Base-by-base conservation (phyloP, 2,797 vertebrate genomes). In the Syngnathus acus region DNA sequence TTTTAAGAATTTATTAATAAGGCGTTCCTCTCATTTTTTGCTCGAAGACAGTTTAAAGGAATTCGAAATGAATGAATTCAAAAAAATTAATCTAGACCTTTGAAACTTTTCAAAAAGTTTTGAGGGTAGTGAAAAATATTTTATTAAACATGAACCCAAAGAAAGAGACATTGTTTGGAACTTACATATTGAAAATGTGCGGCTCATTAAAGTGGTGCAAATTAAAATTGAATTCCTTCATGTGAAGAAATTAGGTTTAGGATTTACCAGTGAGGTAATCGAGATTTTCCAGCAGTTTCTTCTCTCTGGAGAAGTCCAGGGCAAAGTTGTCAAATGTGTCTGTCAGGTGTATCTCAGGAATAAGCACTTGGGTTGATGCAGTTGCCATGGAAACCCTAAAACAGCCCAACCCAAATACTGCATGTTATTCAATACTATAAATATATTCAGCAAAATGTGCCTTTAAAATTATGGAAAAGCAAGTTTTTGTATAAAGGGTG, bases 271-370 rank as follows among this genome's bases (percentile, higher is more conserved):
- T 99, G 70, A 99, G 96, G 79, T 98, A 99, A 90, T 99, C 97
- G 86, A 99, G 93, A 82, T 87, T 96, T 89, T 99, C 97, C 84
- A 99, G 88, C 79, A 99, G 76, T 81, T 99, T 99, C 91, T 98
- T 99, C 88, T 99, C 97, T 81, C 95, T 90, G 72, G 92, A 94
- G 75, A 99, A 99, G 89, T 99, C 97, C 84, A 99, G 91, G 50
- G 96, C 95, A 10, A 99, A 95, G 2, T 94, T 96, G 85, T 99
- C 97, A 10, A 99, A 99, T 9, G 95, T 95, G 87, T 99, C 97
- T 0, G 95, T 97, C 64, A 99, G 90, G 82, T 97, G 94, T 78
- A 99, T 98, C 92, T 99, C 95, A 21, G 97, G 97, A 81, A 99
- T 98, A 80, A 99, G 91, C 73, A 99, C 94, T 89, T 99, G 97